A percentile compares a stretch with the other conserved stretches of the same genome.
Evolutionary conservation across 2,113 vertebrate genomes (phyloP).

Genomic region (Psittacula cyanocephala): DNA sequence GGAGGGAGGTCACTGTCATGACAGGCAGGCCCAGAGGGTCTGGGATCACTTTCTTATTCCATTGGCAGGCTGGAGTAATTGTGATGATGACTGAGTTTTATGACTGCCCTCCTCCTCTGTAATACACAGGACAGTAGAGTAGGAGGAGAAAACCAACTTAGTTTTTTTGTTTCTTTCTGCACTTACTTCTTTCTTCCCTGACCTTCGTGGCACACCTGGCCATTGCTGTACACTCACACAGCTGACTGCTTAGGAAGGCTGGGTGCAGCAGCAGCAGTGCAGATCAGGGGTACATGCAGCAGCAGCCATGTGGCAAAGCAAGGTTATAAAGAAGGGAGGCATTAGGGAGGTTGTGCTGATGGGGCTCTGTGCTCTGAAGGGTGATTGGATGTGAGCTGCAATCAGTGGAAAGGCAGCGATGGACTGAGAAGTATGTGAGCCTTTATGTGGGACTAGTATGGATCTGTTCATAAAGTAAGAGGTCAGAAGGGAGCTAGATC

Average conservation of each 20-base stretch:
- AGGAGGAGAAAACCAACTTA: neutral
- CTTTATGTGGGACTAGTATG: neutral
- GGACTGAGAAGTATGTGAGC: neutral
- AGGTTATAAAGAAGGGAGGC: neutral
- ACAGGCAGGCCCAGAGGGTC: neutral
- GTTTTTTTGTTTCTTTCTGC: neutral
- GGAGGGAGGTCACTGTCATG: neutral
- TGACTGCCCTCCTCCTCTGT: neutral
- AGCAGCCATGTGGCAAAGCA: neutral
- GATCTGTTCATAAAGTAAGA: neutral
- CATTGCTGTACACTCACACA: neutral
- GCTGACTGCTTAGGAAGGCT: neutral
- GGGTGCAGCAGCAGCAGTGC: neutral
- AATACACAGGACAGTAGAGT: neutral
- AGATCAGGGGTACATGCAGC: neutral
- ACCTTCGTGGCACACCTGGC: neutral
- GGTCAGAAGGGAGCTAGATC: rapidly evolving
- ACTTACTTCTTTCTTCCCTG: neutral
- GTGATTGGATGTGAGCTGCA: rapidly evolving
- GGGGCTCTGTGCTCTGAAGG: neutral
- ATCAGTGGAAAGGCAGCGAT: rapidly evolving
- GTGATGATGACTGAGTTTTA: neutral
- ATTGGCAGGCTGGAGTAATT: neutral
- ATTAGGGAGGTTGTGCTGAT: rapidly evolving
- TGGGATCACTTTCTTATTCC: neutral